Base-by-base conservation (phyloP, 2,113 vertebrate genomes). In the Pipra filicauda region DNA sequence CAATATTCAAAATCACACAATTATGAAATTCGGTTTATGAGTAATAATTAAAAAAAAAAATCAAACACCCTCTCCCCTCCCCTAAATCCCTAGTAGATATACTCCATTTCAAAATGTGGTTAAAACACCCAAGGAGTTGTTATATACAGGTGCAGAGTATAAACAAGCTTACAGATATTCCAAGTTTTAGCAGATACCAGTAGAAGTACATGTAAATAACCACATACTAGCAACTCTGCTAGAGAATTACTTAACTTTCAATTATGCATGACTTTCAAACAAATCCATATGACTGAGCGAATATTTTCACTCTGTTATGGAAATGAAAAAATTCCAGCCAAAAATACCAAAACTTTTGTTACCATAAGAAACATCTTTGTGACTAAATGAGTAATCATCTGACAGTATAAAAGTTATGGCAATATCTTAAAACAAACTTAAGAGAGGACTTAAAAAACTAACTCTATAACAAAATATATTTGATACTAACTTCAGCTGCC, bases 241-340 rank as follows among this genome's bases (percentile, higher is more conserved):
- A 43, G 30, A 84, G 14, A 58, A 26, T 17, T 55, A 46, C 9
- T 44, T 20, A 46, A 49, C 37, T 78, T 90, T 37, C 35, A 85
- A 18, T 55, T 92, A 85, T 2, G 20, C 2, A 39, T 35, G n/a
- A 65, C 22, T 67, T 78, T 5, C 37, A 85, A 58, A 88, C 26
- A 71, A 44, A 62, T 46, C 17, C 1, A 0, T 18, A 46, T 2
- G 7, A 74, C 0, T 28, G 12, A 95, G 46, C 26, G 27, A 76
- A 91, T 64, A 39, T 41, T 51, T 87, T 52, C 39, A 64, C 13
- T 22, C 3, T 23, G 17, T 22, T 71, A 78, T 0, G 44, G 54
- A 72, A 88, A 44, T n/a, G 1, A 30, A 83, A 82, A 86, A 49
- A 69, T 3, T 3, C 5, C 21, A n/a, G 12, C 24, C 21, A 66